These are phyloP conservation scores for Porites rus DNA, from an alignment of 92 coral and sea anemone species.

Conservation along the genomic window DNA sequence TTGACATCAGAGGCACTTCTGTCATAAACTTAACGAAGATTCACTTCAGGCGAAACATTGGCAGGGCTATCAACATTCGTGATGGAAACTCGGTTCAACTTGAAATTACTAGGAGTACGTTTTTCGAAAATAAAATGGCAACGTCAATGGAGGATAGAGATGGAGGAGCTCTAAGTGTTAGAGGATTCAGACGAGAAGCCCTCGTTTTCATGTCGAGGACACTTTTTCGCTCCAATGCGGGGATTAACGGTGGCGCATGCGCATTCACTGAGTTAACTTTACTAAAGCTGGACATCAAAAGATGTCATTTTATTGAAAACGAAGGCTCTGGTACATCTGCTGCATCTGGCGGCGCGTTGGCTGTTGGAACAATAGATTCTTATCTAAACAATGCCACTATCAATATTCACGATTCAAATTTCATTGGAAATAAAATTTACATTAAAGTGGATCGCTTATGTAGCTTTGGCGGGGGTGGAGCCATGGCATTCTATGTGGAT, in stretches of 20 bases:
- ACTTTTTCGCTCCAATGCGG: slow-evolving; percentile 17
- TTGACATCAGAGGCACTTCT: slow-evolving; percentile 7
- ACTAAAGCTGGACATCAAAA: slow-evolving; percentile 15
- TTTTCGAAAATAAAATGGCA: background rate
- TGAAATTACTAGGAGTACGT: slow-evolving; percentile 1
- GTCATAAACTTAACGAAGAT: background rate
- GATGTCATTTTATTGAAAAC: slow-evolving; percentile 11
- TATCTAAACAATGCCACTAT: background rate
- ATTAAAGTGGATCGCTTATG: background rate
- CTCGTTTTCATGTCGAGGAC: slow-evolving; percentile 18
- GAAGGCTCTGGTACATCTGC: background rate
- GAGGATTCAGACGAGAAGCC: slow-evolving; percentile 14
- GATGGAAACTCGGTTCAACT: background rate
- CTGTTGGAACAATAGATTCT: background rate
- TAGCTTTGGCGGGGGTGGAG: slow-evolving; percentile 22
- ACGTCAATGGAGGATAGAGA: background rate
- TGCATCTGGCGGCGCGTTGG: slow-evolving; percentile 27
- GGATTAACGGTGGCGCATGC: slow-evolving; percentile 33
- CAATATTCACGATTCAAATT: slow-evolving; percentile 14
- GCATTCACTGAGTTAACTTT: background rate
- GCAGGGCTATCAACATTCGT: slow-evolving; percentile 16
- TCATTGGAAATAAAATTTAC: background rate
- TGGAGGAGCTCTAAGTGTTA: slow-evolving; percentile 34
- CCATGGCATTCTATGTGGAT: background rate
- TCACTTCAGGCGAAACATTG: background rate